These are phyloP conservation scores for Tridacna crocea DNA, from an alignment of 2,888 invertebrate species.

Conservation along the genomic window DNA sequence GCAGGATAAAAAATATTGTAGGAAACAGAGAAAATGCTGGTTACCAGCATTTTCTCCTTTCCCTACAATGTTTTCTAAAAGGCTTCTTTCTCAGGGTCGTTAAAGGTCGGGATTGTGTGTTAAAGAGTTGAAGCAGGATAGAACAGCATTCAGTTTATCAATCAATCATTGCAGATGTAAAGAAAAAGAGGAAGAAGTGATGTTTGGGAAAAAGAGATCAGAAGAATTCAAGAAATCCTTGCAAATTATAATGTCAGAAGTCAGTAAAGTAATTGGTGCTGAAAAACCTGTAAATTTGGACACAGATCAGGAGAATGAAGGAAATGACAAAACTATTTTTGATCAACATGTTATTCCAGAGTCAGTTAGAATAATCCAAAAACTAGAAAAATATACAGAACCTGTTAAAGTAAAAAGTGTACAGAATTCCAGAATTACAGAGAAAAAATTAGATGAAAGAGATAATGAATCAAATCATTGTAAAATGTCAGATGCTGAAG, in stretches of 20 bases:
- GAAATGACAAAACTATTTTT: background rate
- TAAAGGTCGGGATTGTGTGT: no score
- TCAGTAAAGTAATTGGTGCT: conserved; percentile 22
- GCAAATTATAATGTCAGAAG: conserved; percentile 44
- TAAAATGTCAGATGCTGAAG: conserved; percentile 25
- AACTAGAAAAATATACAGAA: conserved; percentile 9
- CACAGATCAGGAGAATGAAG: background rate
- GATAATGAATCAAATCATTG: background rate
- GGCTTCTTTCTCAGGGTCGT: no score
- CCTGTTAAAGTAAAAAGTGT: background rate
- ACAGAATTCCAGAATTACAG: no score
- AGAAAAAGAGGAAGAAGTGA: conserved; percentile 6
- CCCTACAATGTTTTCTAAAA: no score
- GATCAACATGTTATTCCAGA: background rate
- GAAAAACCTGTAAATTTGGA: background rate
- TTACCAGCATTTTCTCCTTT: no score
- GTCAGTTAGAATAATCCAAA: conserved; percentile 15
- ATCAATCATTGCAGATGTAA: background rate
- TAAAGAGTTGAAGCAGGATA: no score
- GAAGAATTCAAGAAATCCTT: conserved; percentile 38
- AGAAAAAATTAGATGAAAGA: background rate
- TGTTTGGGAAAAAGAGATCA: conserved; percentile 25
- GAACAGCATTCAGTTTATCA: no score
- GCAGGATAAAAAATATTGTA: no score
- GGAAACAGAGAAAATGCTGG: no score